These are phyloP conservation scores for Mustela lutreola DNA, from an alignment of 2,113 vertebrate genomes.

Conservation along the genomic window DNA sequence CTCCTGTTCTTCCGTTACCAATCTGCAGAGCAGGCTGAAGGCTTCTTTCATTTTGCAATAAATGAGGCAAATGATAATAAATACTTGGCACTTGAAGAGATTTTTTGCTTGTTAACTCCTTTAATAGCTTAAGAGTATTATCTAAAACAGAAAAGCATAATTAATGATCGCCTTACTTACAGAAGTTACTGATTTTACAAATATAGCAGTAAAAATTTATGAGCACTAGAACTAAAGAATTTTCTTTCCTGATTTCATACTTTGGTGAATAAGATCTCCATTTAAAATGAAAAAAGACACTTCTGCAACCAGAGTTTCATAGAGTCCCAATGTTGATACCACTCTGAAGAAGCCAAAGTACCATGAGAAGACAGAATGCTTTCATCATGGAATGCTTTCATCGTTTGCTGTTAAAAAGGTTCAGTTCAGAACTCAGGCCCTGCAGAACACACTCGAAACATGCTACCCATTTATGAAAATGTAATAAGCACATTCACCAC, in stretches of 20 bases:
- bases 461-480: neutral
- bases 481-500: neutral
- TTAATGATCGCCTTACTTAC: neutral
- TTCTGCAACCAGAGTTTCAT: neutral
- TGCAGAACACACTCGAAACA: too few relatives aligned
- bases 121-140: conserved; percentile 96
- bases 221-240: neutral
- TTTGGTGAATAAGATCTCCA: neutral
- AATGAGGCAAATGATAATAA: conserved; percentile 99
- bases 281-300: neutral
- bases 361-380: neutral
- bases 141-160: conserved; percentile 87
- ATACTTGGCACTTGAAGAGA: conserved; percentile 99
- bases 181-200: neutral
- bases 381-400: fast-evolving
- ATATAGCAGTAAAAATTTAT: neutral
- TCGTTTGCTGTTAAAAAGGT: neutral
- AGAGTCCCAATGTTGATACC: neutral
- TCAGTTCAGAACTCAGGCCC: neutral
- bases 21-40: conserved; percentile 97
- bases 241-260: conserved; percentile 19
- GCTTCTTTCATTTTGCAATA: conserved; percentile 97
- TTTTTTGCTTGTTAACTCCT: conserved; percentile 95
- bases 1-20: conserved; percentile 96
- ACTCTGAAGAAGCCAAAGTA: neutral